Percentiles rank a stretch among this genome's conserved stretches.
phyloP scores from a whole-genome alignment of 2,113 vertebrate species.

The Falcunculus frontatus region DNA sequence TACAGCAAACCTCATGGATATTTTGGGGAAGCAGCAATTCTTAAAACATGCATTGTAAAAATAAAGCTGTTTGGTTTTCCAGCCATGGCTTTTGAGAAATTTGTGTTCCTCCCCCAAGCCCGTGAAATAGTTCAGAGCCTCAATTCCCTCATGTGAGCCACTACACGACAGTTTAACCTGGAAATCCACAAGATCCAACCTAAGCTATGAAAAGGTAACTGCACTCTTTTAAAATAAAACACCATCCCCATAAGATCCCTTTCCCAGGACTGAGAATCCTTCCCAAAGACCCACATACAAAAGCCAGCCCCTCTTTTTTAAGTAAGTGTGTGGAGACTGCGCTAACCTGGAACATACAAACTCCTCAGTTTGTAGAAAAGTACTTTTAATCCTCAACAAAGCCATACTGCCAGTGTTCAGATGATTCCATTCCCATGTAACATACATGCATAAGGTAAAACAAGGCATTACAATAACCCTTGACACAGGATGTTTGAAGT shows the following conservation, averaged over 20 bases:
- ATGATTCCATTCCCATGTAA: conserved; percentile 50
- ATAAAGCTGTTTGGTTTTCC: conserved; percentile 22
- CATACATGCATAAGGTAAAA: conserved; percentile 46
- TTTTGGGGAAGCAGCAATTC: not conserved
- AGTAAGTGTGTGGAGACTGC: not conserved
- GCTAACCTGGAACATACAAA: not conserved
- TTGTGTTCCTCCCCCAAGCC: not conserved
- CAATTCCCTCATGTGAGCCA: not conserved
- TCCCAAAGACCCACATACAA: not conserved
- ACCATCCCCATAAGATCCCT: not conserved
- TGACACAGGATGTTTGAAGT: not conserved
- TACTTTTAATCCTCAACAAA: conserved; percentile 58
- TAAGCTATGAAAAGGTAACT: not conserved
- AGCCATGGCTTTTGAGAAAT: conserved; percentile 12
- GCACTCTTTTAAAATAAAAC: not conserved
- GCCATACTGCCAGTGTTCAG: conserved; percentile 20
- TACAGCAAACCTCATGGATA: not conserved
- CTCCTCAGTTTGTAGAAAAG: conserved; percentile 39
- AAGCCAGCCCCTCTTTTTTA: not conserved
- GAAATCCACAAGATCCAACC: not conserved
- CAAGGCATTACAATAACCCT: conserved; percentile 48
- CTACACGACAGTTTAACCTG: not conserved
- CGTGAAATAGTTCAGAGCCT: not conserved
- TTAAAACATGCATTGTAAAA: not conserved
- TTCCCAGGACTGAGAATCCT: not conserved